Evolutionary conservation across 2,888 invertebrate genomes (phyloP).

Genomic region (Danaus chrysippus): DNA sequence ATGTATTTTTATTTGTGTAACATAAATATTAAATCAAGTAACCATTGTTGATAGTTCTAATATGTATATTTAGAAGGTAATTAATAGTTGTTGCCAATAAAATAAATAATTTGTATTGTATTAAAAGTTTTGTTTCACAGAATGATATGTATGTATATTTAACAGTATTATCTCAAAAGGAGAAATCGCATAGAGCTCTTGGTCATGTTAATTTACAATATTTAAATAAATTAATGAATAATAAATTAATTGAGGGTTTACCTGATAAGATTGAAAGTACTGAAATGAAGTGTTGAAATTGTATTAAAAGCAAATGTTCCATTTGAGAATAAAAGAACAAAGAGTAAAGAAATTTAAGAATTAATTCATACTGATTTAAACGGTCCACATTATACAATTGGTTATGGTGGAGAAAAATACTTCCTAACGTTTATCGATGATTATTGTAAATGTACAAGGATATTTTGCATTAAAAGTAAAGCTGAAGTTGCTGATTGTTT

Average conservation of each 20-base stretch:
- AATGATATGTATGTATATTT: slow-evolving; percentile 26
- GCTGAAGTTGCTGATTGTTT: slow-evolving; percentile 27
- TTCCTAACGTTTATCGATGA: slow-evolving; percentile 38
- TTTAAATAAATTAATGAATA: slow-evolving; percentile 29
- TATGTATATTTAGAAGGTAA: no score
- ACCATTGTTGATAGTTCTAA: no score
- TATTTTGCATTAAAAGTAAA: slow-evolving; percentile 26
- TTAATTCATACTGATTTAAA: background rate
- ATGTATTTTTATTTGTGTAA: no score
- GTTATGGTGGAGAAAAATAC: slow-evolving; percentile 37
- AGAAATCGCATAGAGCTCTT: slow-evolving; percentile 32
- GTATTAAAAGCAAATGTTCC: slow-evolving; percentile 31
- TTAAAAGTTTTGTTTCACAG: slow-evolving; percentile 26
- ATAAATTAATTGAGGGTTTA: slow-evolving; percentile 35
- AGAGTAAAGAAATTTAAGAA: no score
- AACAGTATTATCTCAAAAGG: slow-evolving; percentile 26
- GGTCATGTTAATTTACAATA: slow-evolving; percentile 36
- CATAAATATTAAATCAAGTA: no score
- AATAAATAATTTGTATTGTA: no score
- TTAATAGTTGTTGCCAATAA: no score
- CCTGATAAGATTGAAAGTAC: slow-evolving; percentile 35
- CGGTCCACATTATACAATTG: slow-evolving; percentile 35
- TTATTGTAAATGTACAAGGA: slow-evolving; percentile 36
- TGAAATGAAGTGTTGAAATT: no score
- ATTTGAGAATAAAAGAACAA: slow-evolving; percentile 35